Evolutionary conservation across 2,797 vertebrate species (phyloP).

Genomic region (Phoeniculus purpureus): DNA sequence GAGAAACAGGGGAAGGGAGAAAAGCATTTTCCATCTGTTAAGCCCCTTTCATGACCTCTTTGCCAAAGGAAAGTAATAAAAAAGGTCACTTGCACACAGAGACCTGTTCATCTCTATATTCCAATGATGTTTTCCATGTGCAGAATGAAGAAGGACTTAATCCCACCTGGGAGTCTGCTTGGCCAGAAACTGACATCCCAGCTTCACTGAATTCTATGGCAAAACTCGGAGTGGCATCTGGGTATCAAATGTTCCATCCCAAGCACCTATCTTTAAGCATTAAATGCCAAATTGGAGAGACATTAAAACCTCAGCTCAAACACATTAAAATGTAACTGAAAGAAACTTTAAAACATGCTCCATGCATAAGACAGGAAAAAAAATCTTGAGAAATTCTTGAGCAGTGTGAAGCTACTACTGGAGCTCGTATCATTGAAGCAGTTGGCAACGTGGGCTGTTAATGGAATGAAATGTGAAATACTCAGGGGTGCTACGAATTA

Average conservation of each 20-base stretch:
- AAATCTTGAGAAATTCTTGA: background rate
- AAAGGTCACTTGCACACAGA: background rate
- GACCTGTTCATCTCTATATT: rapidly evolving
- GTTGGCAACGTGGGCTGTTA: background rate
- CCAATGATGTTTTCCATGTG: background rate
- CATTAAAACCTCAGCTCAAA: background rate
- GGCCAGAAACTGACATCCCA: background rate
- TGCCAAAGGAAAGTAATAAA: background rate
- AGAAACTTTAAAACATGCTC: background rate
- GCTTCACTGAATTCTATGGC: background rate
- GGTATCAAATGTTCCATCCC: background rate
- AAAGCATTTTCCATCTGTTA: background rate
- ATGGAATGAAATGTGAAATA: background rate
- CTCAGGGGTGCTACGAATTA: background rate
- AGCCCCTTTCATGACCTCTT: background rate
- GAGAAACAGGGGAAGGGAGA: background rate
- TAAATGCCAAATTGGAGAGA: background rate
- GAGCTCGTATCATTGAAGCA: background rate
- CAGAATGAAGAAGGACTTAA: background rate
- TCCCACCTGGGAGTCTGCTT: background rate
- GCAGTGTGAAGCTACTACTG: background rate
- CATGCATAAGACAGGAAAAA: background rate
- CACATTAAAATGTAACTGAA: background rate
- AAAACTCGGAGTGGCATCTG: background rate
- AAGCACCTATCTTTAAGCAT: background rate